Base-by-base conservation (phyloP, 2,888 invertebrate species). In the Nasonia oneida region DNA sequence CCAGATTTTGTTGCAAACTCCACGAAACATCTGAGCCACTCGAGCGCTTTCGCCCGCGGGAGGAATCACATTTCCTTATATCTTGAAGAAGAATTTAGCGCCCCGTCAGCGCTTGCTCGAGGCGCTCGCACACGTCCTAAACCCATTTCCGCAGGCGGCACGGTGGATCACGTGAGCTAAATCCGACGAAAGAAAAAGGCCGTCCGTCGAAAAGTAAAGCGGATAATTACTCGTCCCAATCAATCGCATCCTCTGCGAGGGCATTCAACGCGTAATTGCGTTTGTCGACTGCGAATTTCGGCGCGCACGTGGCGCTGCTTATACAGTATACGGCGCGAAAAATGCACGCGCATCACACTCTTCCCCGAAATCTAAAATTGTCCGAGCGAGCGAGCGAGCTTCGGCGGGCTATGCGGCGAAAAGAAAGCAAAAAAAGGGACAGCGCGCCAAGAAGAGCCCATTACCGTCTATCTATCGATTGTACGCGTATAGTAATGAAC, bases 311-410 rank as follows among this genome's bases (percentile, higher is more conserved):
- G 79, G 67, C 39, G 29, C 70, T 61, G 57, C n/a, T 71, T n/a
- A 2, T 37, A 18, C 4, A 10, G 4, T 15, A 39, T n/a, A 3
- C 37, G 39, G 18, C 74, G 83, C 64, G 83, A 79, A 79, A 84
- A 83, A 50, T 18, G 67, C 71, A 50, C 5, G 23, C 42, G 84
- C 75, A 81, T 57, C 81, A 64, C 74, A 39, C 81, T 12, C 64
- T 86, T 86, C 84, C 33, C 47, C 86, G 84, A 86, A 86, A 84
- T 81, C 84, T 86, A 86, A 86, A 86, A 86, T 83, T 81, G 83
- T 81, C 29, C 33, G 33, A 67, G 64, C 10, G 39, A 39, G 71
- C 39, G 10, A n/a, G 67, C 8, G 67, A 29, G 71, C n/a, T 8
- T 39, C 47, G 73, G 47, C 42, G 23, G 23, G 73, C 23, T 47